These are phyloP conservation scores for Buphagus erythrorhynchus DNA, from an alignment of 2,797 vertebrate species.

Conservation along the genomic window DNA sequence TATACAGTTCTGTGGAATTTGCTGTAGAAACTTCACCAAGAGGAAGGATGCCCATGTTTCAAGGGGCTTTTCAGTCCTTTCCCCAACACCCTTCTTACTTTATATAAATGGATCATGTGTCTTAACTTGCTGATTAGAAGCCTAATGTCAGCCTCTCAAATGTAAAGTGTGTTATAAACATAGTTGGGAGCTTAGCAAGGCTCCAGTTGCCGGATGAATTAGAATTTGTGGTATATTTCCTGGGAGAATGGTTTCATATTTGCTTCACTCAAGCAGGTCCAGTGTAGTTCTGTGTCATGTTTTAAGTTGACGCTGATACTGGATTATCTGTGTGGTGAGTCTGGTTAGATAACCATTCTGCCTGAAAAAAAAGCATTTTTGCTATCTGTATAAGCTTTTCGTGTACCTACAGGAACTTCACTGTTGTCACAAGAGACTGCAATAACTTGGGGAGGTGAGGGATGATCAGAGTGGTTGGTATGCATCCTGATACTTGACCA, in stretches of 20 bases:
- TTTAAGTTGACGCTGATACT: neutral
- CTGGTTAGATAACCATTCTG: neutral
- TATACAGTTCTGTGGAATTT: neutral
- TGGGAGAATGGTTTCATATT: neutral
- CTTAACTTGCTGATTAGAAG: neutral
- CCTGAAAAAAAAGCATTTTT: neutral
- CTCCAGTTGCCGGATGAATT: neutral
- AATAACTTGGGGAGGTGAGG: neutral
- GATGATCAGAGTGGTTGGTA: neutral
- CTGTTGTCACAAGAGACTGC: neutral
- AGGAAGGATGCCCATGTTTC: neutral
- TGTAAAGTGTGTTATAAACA: neutral
- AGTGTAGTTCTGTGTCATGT: neutral
- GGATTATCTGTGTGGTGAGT: neutral
- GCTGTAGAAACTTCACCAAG: neutral
- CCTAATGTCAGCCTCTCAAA: neutral
- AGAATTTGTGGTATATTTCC: neutral
- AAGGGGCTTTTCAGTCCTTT: neutral
- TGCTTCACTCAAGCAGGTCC: neutral
- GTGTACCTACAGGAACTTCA: neutral
- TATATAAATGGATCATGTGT: neutral
- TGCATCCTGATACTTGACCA: neutral
- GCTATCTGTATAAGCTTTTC: neutral
- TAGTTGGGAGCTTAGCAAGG: neutral
- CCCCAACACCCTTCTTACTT: neutral